Percentiles rank a stretch among this genome's conserved stretches.
phyloP scores from a whole-genome alignment of 2,797 vertebrate species.

The Erpetoichthys calabaricus region DNA sequence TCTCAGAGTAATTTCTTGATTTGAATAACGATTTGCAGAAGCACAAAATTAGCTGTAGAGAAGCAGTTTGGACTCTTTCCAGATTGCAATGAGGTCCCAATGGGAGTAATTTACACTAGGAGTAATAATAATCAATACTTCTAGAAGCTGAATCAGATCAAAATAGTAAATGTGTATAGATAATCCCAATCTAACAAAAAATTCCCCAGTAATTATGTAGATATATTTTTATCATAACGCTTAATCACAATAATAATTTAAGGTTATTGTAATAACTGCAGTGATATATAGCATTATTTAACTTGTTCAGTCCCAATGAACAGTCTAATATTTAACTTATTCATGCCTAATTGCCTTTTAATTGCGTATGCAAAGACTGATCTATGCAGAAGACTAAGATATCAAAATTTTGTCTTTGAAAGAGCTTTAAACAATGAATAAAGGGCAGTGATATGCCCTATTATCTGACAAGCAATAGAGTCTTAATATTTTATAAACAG shows the following conservation, averaged over 20 bases:
- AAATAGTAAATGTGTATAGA: conserved; percentile 29
- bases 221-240: conserved; percentile 25
- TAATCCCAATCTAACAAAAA: conserved; percentile 17
- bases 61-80: conserved; percentile 41
- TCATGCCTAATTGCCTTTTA: conserved; percentile 50
- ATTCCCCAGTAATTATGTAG: conserved; percentile 33
- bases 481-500: no score
- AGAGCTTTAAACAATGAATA: conserved; percentile 33
- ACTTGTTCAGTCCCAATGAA: no score
- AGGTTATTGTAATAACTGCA: no score
- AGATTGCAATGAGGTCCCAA: conserved; percentile 40
- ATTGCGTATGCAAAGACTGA: conserved; percentile 42
- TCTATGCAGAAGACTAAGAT: conserved; percentile 46
- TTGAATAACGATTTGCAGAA: conserved; percentile 57
- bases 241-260: no score
- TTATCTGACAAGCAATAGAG: no score
- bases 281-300: no score
- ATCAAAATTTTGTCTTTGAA: conserved; percentile 34
- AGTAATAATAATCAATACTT: conserved; percentile 56
- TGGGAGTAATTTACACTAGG: conserved; percentile 51
- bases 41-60: conserved; percentile 42
- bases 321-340: conserved; percentile 37
- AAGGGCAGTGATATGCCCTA: conserved; percentile 34
- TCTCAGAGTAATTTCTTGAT: conserved; percentile 25
- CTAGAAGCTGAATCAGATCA: conserved; percentile 33